phyloP scores from a whole-genome alignment of 2,113 vertebrate genomes.

The Sinocyclocheilus anophthalmus region DNA sequence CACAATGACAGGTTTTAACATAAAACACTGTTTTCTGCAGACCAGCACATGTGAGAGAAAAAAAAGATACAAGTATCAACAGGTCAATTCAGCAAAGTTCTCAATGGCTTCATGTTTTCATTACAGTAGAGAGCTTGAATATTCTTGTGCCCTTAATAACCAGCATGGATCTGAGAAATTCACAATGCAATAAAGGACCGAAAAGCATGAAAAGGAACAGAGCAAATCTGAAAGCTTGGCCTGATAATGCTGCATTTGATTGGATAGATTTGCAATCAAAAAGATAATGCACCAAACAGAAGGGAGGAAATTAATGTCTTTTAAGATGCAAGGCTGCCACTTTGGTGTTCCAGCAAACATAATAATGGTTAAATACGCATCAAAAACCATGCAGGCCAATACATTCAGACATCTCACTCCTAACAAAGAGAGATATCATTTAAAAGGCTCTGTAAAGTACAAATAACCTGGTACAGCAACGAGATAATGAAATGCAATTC shows the following conservation, averaged over 20 bases:
- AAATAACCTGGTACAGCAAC: conserved; percentile 16
- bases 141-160: conserved; percentile 9
- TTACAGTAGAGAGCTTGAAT: not conserved
- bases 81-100: not conserved
- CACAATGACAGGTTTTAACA: not conserved
- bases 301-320: not conserved
- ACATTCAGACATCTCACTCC: conserved; percentile 7
- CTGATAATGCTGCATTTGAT: not conserved
- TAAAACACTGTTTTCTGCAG: not conserved
- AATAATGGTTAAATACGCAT: not conserved
- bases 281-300: not conserved
- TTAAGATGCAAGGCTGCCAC: not conserved
- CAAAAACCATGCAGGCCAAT: not conserved
- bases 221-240: not conserved
- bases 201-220: too few relatives aligned
- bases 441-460: conserved; percentile 6
- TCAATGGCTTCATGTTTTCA: conserved; percentile 46
- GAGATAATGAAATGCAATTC: not conserved
- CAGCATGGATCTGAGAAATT: not conserved
- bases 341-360: conserved; percentile 15
- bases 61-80: not conserved
- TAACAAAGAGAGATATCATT: not conserved
- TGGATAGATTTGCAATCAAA: not conserved
- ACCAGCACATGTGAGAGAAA: conserved; percentile 6
- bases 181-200: not conserved